Evolutionary conservation across 1,140 invertebrate genomes (phyloP).

Genomic region (Zaprionus ornatus): DNA sequence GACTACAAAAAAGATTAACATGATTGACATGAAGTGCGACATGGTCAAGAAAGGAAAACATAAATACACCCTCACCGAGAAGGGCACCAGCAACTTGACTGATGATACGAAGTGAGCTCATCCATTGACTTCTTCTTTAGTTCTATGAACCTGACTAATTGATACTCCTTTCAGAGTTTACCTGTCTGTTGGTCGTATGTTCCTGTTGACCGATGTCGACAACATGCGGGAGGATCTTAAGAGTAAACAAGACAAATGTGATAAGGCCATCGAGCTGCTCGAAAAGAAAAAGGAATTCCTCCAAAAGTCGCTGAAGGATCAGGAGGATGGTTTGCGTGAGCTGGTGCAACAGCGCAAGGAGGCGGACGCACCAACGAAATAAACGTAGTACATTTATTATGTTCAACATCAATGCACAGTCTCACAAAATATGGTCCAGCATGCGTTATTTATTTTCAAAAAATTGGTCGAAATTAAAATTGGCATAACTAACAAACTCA

Average conservation of each 20-base stretch:
- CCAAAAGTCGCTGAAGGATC: slow-evolving; percentile 76
- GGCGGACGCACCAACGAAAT: slow-evolving; percentile 63
- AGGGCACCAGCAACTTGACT: slow-evolving; percentile 68
- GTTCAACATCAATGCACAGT: slow-evolving; percentile 10
- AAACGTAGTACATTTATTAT: slow-evolving; percentile 12
- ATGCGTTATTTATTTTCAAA: slow-evolving; percentile 73
- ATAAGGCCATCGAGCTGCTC: slow-evolving; percentile 73
- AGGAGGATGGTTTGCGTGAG: slow-evolving; percentile 79
- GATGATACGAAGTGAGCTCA: slow-evolving; percentile 66
- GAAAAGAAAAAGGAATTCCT: slow-evolving; percentile 81
- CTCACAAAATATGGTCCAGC: slow-evolving; percentile 15
- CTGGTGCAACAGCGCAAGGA: slow-evolving; percentile 81
- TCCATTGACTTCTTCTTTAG: background rate
- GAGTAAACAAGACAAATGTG: slow-evolving; percentile 78
- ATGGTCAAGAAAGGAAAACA: slow-evolving; percentile 81
- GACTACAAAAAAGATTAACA: slow-evolving; percentile 82
- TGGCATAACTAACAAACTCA: slow-evolving; percentile 95
- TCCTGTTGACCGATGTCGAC: slow-evolving; percentile 76
- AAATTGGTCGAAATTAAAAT: slow-evolving; percentile 89
- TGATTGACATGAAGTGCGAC: slow-evolving; percentile 81
- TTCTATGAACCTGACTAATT: background rate
- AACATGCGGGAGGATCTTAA: slow-evolving; percentile 77
- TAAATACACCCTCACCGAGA: slow-evolving; percentile 79
- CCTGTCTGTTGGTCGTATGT: slow-evolving; percentile 81
- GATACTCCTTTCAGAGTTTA: slow-evolving; percentile 62